Percentiles rank a stretch among this genome's conserved stretches.
Evolutionary conservation across 2,888 invertebrate genomes (phyloP).

Genomic region (Cheilosia urbana): DNA sequence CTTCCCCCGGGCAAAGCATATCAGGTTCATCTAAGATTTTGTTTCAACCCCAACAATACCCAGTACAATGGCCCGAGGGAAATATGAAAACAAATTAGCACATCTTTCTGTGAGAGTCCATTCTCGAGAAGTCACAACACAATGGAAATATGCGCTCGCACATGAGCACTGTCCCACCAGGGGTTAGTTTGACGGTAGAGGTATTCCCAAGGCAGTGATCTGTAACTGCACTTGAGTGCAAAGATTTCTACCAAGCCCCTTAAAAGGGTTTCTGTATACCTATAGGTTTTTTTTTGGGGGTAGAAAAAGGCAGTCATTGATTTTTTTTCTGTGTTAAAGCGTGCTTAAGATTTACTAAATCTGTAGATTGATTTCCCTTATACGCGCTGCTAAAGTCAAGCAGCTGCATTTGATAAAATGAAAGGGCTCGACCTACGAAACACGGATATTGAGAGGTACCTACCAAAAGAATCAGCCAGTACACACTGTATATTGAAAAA

Average conservation of each 20-base stretch:
- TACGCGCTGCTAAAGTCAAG: no score
- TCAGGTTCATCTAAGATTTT: conserved; percentile 8
- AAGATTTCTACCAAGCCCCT: not conserved
- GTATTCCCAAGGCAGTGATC: conserved; percentile 33
- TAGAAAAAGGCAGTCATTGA: not conserved
- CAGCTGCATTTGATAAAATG: no score
- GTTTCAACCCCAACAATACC: conserved; percentile 35
- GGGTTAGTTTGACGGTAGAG: not conserved
- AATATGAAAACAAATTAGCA: conserved; percentile 51
- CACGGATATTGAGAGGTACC: no score
- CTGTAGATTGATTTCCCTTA: no score
- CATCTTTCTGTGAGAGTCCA: conserved; percentile 9
- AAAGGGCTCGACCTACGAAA: no score
- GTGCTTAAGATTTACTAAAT: no score
- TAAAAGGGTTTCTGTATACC: not conserved
- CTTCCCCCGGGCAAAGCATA: no score
- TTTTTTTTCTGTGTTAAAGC: no score
- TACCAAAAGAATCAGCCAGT: no score
- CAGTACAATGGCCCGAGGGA: conserved; percentile 29
- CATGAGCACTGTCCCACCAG: not conserved
- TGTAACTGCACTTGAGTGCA: conserved; percentile 8
- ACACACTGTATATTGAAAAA: no score
- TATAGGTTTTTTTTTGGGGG: not conserved
- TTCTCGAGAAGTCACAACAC: conserved; percentile 4
- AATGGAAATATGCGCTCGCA: not conserved